These are phyloP conservation scores for Cromileptes altivelis DNA, from an alignment of 2,113 vertebrate genomes.

Conservation along the genomic window DNA sequence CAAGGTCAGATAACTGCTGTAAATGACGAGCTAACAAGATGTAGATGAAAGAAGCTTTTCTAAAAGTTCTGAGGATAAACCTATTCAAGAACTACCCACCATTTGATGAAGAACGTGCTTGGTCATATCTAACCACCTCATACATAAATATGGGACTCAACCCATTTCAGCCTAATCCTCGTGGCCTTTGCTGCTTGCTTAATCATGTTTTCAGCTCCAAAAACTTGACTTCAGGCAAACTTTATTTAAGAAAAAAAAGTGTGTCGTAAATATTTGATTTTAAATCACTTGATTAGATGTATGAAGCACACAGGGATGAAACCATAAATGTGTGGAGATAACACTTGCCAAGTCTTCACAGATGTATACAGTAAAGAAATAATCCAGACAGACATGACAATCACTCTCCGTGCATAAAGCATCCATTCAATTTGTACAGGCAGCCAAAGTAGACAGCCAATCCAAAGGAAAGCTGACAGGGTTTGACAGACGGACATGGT, in stretches of 20 bases:
- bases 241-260: conserved; percentile 41
- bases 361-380: conserved; percentile 31
- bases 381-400: conserved; percentile 55
- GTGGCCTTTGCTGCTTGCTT: conserved; percentile 67
- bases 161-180: conserved; percentile 71
- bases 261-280: conserved; percentile 26
- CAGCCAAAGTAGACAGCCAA: conserved; percentile 46
- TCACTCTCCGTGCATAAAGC: conserved; percentile 54
- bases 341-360: conserved; percentile 15
- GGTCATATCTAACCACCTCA: conserved; percentile 77
- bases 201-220: conserved; percentile 30
- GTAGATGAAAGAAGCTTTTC: conserved; percentile 25
- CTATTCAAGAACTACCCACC: conserved; percentile 39
- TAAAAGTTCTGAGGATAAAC: conserved; percentile 46
- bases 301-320: neutral
- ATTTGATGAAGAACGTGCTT: conserved; percentile 65
- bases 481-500: conserved; percentile 52
- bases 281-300: conserved; percentile 31
- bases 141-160: conserved; percentile 78
- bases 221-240: conserved; percentile 38
- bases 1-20: neutral
- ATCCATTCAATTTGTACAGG: conserved; percentile 54
- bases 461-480: conserved; percentile 53
- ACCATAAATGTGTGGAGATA: conserved; percentile 30
- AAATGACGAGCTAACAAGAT: neutral